Conservation (phyloP, 2,797 vertebrate genomes). For the Pangasius sanitwongsei region DNA sequence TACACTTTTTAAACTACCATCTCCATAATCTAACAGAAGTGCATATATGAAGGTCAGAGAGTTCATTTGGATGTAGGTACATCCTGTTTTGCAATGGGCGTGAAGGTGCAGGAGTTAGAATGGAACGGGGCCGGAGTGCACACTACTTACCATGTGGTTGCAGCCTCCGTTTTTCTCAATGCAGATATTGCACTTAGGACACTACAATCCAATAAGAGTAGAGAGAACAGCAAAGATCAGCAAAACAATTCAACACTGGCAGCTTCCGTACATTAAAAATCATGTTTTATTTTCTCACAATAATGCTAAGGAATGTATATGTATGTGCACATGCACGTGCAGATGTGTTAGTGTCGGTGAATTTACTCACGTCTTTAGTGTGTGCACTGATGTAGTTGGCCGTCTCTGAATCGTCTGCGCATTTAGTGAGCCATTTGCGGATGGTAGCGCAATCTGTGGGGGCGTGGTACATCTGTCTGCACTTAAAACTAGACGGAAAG, state of each 20-base stretch:
- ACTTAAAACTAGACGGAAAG: slow-evolving; percentile 88
- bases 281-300: too few species aligned
- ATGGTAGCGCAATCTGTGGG: slow-evolving; percentile 98
- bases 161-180: slow-evolving; percentile 99
- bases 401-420: slow-evolving; percentile 98
- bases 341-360: background rate
- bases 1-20: background rate
- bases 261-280: background rate
- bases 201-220: slow-evolving; percentile 71
- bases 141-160: slow-evolving; percentile 96
- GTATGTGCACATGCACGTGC: background rate
- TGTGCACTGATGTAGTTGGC: slow-evolving; percentile 99
- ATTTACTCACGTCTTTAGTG: slow-evolving; percentile 97
- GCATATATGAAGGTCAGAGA: background rate
- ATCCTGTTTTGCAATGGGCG: background rate
- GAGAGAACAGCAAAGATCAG: background rate
- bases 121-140: background rate
- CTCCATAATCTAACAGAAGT: background rate
- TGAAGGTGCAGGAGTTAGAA: background rate
- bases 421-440: slow-evolving; percentile 98
- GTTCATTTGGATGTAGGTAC: background rate
- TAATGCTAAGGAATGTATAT: background rate
- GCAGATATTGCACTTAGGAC: slow-evolving; percentile 99
- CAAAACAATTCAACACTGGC: background rate
- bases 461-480: slow-evolving; percentile 99